phyloP scores from a whole-genome alignment of 2,113 vertebrate genomes.

The Neotoma lepida region DNA sequence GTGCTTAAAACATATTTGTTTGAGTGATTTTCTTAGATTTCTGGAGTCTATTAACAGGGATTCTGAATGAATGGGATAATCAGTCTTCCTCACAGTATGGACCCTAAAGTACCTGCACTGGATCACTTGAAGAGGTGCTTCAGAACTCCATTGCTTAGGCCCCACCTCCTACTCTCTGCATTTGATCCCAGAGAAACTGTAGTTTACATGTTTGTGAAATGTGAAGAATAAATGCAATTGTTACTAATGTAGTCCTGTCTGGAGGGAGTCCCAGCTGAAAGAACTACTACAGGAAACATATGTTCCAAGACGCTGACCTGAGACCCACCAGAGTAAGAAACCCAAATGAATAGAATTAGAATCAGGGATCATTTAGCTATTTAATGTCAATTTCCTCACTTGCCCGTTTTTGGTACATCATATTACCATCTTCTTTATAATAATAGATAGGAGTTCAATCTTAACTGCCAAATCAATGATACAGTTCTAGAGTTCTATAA shows the following conservation, averaged over 20 bases:
- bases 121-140: neutral
- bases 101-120: neutral
- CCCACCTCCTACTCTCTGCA: neutral
- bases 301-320: neutral
- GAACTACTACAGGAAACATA: neutral
- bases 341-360: neutral
- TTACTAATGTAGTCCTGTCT: neutral
- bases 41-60: neutral
- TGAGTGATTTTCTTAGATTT: neutral
- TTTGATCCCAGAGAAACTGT: neutral
- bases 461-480: neutral
- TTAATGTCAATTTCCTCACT: neutral
- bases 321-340: neutral
- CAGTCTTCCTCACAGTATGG: neutral
- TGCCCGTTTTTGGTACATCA: neutral
- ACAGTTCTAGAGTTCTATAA: neutral
- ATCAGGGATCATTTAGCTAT: neutral
- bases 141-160: neutral
- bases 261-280: neutral
- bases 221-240: neutral
- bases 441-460: neutral
- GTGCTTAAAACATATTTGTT: neutral
- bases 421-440: neutral
- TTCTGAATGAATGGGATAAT: neutral
- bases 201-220: slow-evolving; percentile 4